These are phyloP conservation scores for Sarcophaga carnaria DNA, from an alignment of 2,888 invertebrate species.

Conservation along the genomic window DNA sequence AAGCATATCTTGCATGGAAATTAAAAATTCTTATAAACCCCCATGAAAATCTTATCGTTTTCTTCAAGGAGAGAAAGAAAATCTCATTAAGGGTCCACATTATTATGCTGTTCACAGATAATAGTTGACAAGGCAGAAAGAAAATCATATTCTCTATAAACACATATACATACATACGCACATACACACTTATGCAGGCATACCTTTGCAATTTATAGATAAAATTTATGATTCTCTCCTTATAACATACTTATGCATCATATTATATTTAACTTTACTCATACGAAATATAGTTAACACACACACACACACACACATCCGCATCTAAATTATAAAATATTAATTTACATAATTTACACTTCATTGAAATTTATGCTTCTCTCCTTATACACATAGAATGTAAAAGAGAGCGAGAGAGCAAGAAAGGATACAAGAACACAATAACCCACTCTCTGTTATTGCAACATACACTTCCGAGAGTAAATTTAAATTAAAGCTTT, in stretches of 20 bases:
- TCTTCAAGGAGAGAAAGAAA: neutral
- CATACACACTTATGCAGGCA: neutral
- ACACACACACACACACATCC: neutral
- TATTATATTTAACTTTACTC: too few species aligned
- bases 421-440: too few species aligned
- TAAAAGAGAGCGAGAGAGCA: too few species aligned
- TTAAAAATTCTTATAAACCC: neutral
- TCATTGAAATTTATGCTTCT: constrained; percentile 6
- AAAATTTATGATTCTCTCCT: too few species aligned
- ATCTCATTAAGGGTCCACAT: neutral
- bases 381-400: neutral
- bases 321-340: constrained; percentile 23
- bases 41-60: neutral
- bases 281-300: neutral
- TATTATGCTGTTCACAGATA: neutral
- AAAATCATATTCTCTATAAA: neutral
- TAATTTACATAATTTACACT: constrained; percentile 45
- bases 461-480: neutral
- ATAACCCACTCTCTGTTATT: too few species aligned
- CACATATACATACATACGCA: neutral
- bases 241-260: too few species aligned
- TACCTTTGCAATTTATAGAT: too few species aligned
- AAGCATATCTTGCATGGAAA: neutral
- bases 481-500: constrained; percentile 28
- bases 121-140: neutral